phyloP scores from a whole-genome alignment of 2,113 vertebrate genomes.

The Oxyruncus cristatus region DNA sequence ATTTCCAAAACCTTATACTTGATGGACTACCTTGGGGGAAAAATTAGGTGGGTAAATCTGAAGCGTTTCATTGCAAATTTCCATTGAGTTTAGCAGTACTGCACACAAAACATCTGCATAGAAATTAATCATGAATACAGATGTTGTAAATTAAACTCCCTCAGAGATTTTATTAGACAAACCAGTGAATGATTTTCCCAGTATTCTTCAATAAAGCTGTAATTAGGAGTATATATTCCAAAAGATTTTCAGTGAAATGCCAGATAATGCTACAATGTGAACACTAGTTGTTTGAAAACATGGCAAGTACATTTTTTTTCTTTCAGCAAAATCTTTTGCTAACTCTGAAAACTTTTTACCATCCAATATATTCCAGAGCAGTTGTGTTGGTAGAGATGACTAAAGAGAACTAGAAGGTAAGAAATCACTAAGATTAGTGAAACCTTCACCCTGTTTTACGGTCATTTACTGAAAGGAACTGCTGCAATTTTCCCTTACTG shows the following conservation, averaged over 20 bases:
- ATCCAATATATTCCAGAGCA: not conserved
- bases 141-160: not conserved
- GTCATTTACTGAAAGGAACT: not conserved
- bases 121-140: constrained; percentile 8
- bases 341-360: not conserved
- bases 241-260: not conserved
- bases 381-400: not conserved
- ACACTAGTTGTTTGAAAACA: not conserved
- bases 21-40: not conserved
- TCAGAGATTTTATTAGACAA: not conserved
- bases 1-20: not conserved
- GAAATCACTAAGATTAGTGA: constrained; percentile 8
- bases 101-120: not conserved
- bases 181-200: constrained; percentile 1
- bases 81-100: not conserved
- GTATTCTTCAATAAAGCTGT: not conserved
- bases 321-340: not conserved
- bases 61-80: not conserved
- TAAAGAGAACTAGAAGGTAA: not conserved
- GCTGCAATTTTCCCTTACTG: not conserved
- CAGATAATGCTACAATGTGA: not conserved
- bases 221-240: not conserved
- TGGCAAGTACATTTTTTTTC: not conserved
- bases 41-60: not conserved
- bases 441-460: not conserved